These are phyloP conservation scores for Calycopis cecrops DNA, from an alignment of 1,140 invertebrate species.

Conservation along the genomic window DNA sequence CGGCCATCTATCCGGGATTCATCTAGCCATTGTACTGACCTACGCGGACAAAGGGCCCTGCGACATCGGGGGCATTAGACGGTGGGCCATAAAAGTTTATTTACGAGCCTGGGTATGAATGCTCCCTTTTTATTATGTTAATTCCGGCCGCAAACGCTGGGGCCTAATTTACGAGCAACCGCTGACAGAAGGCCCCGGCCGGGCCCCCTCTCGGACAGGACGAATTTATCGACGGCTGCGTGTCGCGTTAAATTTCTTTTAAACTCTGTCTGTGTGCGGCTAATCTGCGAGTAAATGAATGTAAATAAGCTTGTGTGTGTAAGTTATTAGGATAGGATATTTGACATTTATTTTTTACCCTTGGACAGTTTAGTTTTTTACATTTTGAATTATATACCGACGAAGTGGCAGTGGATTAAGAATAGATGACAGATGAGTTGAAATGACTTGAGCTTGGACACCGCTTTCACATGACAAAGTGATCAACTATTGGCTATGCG, in stretches of 20 bases:
- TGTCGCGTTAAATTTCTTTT: constrained; percentile 4
- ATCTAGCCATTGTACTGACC: background rate
- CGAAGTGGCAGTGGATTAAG: too few species aligned
- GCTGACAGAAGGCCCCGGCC: constrained; percentile 11
- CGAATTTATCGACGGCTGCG: constrained; percentile 2
- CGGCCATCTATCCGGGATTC: too few species aligned
- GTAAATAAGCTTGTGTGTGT: too few species aligned
- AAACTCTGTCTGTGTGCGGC: constrained; percentile 1
- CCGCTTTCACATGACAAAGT: too few species aligned
- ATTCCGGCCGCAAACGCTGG: constrained; percentile 25
- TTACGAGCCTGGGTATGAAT: constrained; percentile 39
- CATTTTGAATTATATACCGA: too few species aligned
- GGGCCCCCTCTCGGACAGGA: background rate
- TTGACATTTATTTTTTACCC: too few species aligned
- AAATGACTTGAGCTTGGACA: too few species aligned
- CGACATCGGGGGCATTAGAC: constrained; percentile 41
- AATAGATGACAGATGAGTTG: too few species aligned
- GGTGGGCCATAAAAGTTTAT: constrained; percentile 44
- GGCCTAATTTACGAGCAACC: constrained; percentile 29
- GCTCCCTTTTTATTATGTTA: constrained; percentile 48
- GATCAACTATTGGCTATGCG: too few species aligned
- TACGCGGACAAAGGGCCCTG: constrained; percentile 1
- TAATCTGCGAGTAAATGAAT: too few species aligned
- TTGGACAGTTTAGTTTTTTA: too few species aligned
- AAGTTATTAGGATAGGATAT: too few species aligned